Evolutionary conservation across 2,888 invertebrate genomes (phyloP).

Genomic region (Clitarchus hookeri): DNA sequence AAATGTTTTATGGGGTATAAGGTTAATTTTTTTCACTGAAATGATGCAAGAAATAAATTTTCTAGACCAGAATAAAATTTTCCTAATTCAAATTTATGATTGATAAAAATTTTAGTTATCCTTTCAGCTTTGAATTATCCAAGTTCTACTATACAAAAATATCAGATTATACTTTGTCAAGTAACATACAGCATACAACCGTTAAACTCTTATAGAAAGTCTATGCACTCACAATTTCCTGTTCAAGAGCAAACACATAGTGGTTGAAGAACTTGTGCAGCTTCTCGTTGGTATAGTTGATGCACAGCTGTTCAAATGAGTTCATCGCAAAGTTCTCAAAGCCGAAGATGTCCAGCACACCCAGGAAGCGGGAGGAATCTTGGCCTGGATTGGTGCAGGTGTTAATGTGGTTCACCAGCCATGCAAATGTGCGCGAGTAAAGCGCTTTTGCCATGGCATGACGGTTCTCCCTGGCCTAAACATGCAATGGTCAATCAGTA

Average conservation of each 20-base stretch:
- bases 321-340: constrained; percentile 92
- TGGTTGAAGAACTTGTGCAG: constrained; percentile 96
- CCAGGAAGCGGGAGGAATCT: constrained; percentile 76
- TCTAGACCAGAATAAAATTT: no score
- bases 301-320: constrained; percentile 90
- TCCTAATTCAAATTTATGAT: no score
- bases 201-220: neutral
- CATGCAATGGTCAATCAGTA: constrained; percentile 41
- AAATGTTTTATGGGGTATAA: no score
- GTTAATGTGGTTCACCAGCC: constrained; percentile 92
- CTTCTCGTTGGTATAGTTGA: constrained; percentile 94
- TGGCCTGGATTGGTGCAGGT: constrained; percentile 88
- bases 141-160: no score
- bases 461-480: constrained; percentile 82
- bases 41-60: no score
- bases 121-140: no score
- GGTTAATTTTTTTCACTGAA: no score
- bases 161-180: no score
- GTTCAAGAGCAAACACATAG: constrained; percentile 92
- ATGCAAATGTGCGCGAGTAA: constrained; percentile 87
- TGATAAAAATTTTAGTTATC: no score
- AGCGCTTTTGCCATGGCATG: constrained; percentile 93
- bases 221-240: constrained; percentile 80
- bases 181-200: neutral
- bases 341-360: constrained; percentile 91